Base-by-base conservation (phyloP, 1,140 invertebrate species). In the Thalassaphorura encarpata region DNA sequence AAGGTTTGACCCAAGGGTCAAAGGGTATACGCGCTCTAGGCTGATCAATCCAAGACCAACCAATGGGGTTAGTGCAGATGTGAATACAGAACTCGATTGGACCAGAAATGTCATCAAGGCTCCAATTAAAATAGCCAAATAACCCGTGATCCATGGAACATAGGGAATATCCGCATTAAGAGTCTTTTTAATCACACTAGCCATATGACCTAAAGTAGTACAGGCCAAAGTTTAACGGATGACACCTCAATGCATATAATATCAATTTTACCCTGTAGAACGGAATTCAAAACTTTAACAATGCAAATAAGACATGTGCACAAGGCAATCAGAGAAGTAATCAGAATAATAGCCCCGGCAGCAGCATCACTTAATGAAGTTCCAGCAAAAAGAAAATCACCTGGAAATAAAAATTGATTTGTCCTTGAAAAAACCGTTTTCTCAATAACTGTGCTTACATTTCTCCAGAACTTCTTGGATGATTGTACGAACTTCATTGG, bases 41-140 rank as follows among this genome's bases (percentile, higher is more conserved):
- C 72, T 70, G 16, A 83, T 73, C 15, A 82, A 71, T 0, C 80
- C 80, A 3, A 80, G 66, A 3, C 80, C 81, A 3, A 80, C 79
- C 3, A 82, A 69, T 1, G 81, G 80, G 13, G 79, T 81, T 4
- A 83, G 63, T 1, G 78, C 73, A 11, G 80, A 82, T 0, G 80
- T 81, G 66, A 82, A 82, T n/a, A 83, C 76, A 16, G 78, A 80
- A 55, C 74, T 77, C 40, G 77, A 79, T 68, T 83, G 80, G 0
- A 82, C 73, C 21, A 83, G 61, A 42, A 82, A 74, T 13, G 81
- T 82, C 36, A 81, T 67, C 0, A 73, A 66, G 18, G 73, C 71
- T 18, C 80, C 80, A 5, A 80, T 67, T 2, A 78, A 48, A 61
- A 82, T 77, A 23, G 79, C 77, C 3, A 80, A 31, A 62, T 81